phyloP scores from a whole-genome alignment of 2,797 vertebrate species.

The Ctenopoma multispine region DNA sequence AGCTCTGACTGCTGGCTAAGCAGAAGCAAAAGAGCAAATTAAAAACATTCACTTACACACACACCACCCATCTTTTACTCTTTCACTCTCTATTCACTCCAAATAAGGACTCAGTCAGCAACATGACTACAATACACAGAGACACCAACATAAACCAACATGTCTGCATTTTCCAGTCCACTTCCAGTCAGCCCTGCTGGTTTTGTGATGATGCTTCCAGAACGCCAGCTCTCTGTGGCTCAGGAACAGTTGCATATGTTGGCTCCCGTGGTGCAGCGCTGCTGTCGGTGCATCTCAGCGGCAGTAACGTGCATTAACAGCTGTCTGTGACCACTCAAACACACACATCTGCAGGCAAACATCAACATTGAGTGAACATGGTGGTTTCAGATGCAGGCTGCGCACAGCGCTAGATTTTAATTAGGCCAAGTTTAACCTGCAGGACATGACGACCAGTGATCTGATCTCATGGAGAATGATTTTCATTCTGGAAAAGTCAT shows the following conservation, averaged over 20 bases:
- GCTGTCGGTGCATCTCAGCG: slow-evolving; percentile 41
- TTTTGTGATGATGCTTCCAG: slow-evolving; percentile 26
- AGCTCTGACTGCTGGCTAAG: slow-evolving; percentile 77
- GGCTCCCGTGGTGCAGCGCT: slow-evolving; percentile 24
- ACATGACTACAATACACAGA: neutral
- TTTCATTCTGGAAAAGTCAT: neutral
- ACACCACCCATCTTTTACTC: slow-evolving; percentile 5
- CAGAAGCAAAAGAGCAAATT: slow-evolving; percentile 76
- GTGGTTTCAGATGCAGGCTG: neutral
- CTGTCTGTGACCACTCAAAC: slow-evolving; percentile 39
- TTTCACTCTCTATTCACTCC: slow-evolving; percentile 26
- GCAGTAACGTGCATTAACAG: slow-evolving; percentile 62
- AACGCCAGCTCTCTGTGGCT: slow-evolving; percentile 46
- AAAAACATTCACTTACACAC: slow-evolving; percentile 76
- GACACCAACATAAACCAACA: neutral
- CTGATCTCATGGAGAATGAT: neutral
- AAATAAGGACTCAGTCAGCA: slow-evolving; percentile 35
- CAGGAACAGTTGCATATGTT: slow-evolving; percentile 32
- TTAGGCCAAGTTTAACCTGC: slow-evolving; percentile 19
- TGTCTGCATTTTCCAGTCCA: slow-evolving; percentile 17
- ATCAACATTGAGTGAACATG: neutral
- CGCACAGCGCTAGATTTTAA: slow-evolving; percentile 34
- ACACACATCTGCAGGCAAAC: slow-evolving; percentile 13
- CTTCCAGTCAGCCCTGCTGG: slow-evolving; percentile 32
- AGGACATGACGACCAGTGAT: slow-evolving; percentile 14